phyloP scores from a whole-genome alignment of 2,113 vertebrate species.

The Ovis aries region DNA sequence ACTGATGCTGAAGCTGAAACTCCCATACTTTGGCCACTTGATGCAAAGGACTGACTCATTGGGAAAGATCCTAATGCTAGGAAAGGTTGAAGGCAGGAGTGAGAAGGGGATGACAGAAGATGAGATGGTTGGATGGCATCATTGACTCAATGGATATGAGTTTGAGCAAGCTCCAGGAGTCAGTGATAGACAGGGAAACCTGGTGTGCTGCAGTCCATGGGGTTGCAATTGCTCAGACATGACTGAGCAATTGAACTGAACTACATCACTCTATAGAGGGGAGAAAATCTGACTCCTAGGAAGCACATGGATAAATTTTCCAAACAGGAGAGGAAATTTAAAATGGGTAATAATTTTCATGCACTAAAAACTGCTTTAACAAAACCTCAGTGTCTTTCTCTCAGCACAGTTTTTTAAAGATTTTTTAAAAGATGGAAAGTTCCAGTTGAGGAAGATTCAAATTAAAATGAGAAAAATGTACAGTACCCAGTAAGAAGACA shows the following conservation, averaged over 20 bases:
- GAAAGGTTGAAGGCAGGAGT: not conserved
- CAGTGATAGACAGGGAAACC: not conserved
- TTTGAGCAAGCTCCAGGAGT: not conserved
- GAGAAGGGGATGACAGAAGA: not conserved
- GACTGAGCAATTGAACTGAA: not conserved
- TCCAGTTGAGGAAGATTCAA: not conserved
- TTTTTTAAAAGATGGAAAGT: not conserved
- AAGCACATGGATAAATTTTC: not conserved
- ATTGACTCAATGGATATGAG: not conserved
- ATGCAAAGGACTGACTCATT: not conserved
- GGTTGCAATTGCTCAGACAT: not conserved
- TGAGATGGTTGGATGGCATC: not conserved
- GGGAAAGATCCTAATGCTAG: not conserved
- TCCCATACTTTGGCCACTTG: not conserved
- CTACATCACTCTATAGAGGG: not conserved
- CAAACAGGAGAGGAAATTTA: not conserved
- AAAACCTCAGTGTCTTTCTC: not conserved
- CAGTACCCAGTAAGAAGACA: not conserved
- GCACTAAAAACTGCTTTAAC: not conserved
- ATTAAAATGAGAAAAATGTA: not conserved
- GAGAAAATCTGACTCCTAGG: not conserved
- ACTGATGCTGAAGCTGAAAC: not conserved
- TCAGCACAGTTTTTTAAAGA: not conserved
- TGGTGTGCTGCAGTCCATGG: not conserved
- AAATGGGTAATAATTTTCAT: not conserved